A percentile compares a stretch with the other conserved stretches of the same genome.
Evolutionary conservation across 2,797 vertebrate species (phyloP).

Genomic region (Salmo trutta): DNA sequence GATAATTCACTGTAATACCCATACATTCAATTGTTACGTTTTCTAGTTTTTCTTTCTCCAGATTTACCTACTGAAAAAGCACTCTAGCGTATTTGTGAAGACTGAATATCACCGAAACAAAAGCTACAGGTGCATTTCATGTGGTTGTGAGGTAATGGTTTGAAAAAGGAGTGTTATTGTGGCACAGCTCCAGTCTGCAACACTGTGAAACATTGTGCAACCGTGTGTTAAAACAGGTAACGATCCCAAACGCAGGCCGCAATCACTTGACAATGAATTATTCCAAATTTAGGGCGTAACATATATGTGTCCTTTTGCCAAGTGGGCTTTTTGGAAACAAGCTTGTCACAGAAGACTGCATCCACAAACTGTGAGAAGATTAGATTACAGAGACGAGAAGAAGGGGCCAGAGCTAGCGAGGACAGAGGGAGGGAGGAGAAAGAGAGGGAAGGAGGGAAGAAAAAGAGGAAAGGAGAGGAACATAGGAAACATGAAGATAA

Average conservation of each 20-base stretch:
- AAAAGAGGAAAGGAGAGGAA: slow-evolving; percentile 21
- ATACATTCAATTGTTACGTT: not conserved
- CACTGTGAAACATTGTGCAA: slow-evolving; percentile 33
- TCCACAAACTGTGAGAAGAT: slow-evolving; percentile 80
- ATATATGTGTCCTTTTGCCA: slow-evolving; percentile 47
- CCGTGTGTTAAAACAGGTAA: slow-evolving; percentile 49
- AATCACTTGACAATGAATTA: slow-evolving; percentile 78
- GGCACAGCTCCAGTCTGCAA: slow-evolving; percentile 16
- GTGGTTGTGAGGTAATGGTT: slow-evolving; percentile 12
- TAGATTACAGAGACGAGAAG: slow-evolving; percentile 71
- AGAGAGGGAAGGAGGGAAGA: not conserved
- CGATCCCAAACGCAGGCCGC: slow-evolving; percentile 59
- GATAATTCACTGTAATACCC: not conserved
- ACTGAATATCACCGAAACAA: not conserved
- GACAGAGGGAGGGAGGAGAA: slow-evolving; percentile 8
- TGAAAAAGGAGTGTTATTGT: too few species aligned
- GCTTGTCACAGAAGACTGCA: slow-evolving; percentile 80
- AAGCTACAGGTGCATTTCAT: not conserved
- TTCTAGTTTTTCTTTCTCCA: not conserved
- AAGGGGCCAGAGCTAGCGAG: slow-evolving; percentile 35
- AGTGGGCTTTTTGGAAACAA: slow-evolving; percentile 68
- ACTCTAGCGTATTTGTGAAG: too few species aligned
- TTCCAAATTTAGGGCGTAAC: slow-evolving; percentile 72
- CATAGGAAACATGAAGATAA: not conserved
- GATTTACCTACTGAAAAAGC: too few species aligned